Evolutionary conservation across 1,140 invertebrate species (phyloP).

Genomic region (Nymphalis io): DNA sequence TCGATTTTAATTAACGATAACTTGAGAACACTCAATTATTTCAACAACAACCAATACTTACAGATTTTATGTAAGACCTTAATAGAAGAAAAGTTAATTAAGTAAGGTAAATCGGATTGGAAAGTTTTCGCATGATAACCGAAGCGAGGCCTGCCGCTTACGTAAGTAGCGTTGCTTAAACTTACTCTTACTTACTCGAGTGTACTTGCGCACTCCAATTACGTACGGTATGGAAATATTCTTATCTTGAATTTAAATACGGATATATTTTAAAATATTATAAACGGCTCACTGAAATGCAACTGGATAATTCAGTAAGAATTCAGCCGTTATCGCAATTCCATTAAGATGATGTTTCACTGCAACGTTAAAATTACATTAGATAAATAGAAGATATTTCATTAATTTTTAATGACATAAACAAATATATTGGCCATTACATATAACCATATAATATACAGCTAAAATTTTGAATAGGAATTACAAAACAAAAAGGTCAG

Average conservation of each 20-base stretch:
- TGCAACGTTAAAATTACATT: too few species aligned
- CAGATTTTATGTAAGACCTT: constrained; percentile 40
- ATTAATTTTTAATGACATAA: too few species aligned
- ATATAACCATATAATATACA: too few species aligned
- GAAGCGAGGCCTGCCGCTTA: constrained; percentile 46
- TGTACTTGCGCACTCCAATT: neutral
- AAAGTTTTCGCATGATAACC: constrained; percentile 70
- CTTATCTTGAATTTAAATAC: neutral
- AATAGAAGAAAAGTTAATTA: constrained; percentile 70
- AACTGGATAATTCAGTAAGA: too few species aligned
- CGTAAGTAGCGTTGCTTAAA: constrained; percentile 11
- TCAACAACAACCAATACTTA: constrained; percentile 38
- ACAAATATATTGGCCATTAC: too few species aligned
- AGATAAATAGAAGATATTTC: too few species aligned
- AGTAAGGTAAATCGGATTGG: constrained; percentile 73
- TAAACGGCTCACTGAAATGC: too few species aligned
- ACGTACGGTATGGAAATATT: constrained; percentile 5
- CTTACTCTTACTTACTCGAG: constrained; percentile 13
- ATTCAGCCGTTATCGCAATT: too few species aligned
- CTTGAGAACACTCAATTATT: neutral
- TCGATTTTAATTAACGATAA: neutral
- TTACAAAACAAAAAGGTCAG: too few species aligned
- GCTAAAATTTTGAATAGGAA: too few species aligned
- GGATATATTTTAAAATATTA: neutral
- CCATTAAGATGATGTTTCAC: too few species aligned